phyloP scores from a whole-genome alignment of 2,797 vertebrate genomes.

The Aulostomus chinensis region DNA sequence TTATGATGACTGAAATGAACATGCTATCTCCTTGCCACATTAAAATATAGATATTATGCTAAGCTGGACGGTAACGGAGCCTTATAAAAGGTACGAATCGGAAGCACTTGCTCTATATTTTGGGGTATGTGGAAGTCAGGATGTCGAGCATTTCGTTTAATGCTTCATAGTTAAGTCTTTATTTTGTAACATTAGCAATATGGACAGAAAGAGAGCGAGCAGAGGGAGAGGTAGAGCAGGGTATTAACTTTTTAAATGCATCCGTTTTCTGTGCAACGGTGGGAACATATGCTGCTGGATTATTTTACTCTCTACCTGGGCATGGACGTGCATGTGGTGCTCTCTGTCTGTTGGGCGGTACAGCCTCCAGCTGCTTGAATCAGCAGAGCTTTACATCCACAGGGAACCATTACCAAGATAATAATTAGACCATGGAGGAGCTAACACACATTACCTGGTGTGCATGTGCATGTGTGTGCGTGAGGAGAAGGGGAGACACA shows the following conservation, averaged over 20 bases:
- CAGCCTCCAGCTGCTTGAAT: constrained; percentile 68
- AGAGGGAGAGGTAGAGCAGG: constrained; percentile 11
- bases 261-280: constrained; percentile 27
- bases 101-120: no score
- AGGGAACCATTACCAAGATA: constrained; percentile 71
- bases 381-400: constrained; percentile 74
- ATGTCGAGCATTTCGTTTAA: no score
- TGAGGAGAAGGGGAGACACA: constrained; percentile 5
- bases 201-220: no score
- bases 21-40: constrained; percentile 8
- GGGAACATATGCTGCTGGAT: constrained; percentile 53
- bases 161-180: no score
- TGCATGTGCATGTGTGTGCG: constrained; percentile 17
- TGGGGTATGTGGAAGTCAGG: no score
- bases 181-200: no score
- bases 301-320: constrained; percentile 31
- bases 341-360: neutral
- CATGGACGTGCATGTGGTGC: constrained; percentile 9
- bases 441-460: no score
- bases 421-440: constrained; percentile 68
- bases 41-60: constrained; percentile 1
- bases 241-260: constrained; percentile 41
- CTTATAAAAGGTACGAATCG: no score
- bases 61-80: neutral
- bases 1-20: constrained; percentile 32